Evolutionary conservation across 2,888 invertebrate genomes (phyloP), one percentile per base, ranked within the genome.

Genomic region (Stenolophus ochropezus): DNA sequence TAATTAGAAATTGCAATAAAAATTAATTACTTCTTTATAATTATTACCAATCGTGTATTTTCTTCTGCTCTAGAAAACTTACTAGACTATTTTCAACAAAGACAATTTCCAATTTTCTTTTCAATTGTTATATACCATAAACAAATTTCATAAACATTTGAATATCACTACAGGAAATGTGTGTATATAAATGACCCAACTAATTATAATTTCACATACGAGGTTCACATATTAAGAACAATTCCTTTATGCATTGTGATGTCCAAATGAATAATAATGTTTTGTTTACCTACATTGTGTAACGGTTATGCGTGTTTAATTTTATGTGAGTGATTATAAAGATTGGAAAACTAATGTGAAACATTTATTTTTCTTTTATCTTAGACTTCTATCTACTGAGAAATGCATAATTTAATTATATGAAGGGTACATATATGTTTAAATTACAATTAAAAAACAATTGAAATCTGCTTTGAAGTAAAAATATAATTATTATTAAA

Each of bases 211-310:
- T 61, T n/a, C n/a, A 27, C 61, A 25, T 61, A 25, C 25, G 14
- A 61, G n/a, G 25, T 61, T 61, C 61, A 25, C 61, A 61, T 61
- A 61, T 61, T 25, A 61, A 25, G 2, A 25, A 4, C 25, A 61
- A 61, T 61, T 61, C 61, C 14, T 25, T 61, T 61, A 61, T 61
- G 4, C 25, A 61, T 61, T 61, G 61, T 25, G 14, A 25, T 61
- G 61, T 25, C 23, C 25, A 25, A 20, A 25, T 56, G 56, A 61
- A 61, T 11, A 61, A 61, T 61, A 25, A 61, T 27, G 61, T 61
- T 61, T 61, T 61, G 61, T 61, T 61, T 61, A 61, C 61, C 14
- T 61, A 61, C 14, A 61, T 61, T 61, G 61, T 61, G 61, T 61
- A 61, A 61, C 61, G 61, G 61, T 25, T 23, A 25, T 61, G 61